Base-by-base conservation (phyloP, 2,797 vertebrate genomes). In the Siniperca scherzeri region DNA sequence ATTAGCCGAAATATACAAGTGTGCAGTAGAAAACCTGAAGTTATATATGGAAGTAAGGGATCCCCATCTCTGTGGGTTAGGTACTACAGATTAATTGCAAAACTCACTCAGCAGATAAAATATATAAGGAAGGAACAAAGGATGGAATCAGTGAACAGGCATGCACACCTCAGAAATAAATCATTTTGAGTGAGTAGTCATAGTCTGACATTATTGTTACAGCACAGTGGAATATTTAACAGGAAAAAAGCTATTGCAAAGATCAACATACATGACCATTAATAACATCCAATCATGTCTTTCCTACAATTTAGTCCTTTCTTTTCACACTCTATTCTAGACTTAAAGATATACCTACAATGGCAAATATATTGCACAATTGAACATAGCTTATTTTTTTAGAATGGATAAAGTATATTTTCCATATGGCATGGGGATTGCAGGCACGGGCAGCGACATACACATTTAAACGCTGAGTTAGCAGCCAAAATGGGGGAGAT, bases 391-490 rank as follows among this genome's bases (percentile, higher is more conserved):
- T 30, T 1, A 14, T 5, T 5, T n/a, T 66, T 9, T 17, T 42
- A 53, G 12, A 55, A 5, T 3, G 36, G 2, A 27, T 33, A 22
- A 21, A 14, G 10, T 70, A 13, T 19, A 14, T 33, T 19, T 8
- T 52, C 10, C 12, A 27, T 46, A 21, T 25, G 4, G 14, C 11
- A 27, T 5, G 0, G 5, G 3, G 10, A 25, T 16, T 38, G 1
- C 27, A 25, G 36, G 1, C 5, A 83, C 1, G 6, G 84, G 74
- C 64, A 87, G 76, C 2, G 4, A 61, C 44, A 59, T 9, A 17
- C 8, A 42, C 12, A 5, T 56, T 2, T 1, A 61, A 56, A 21
- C 33, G 3, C 0, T 0, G 19, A 44, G 19, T 14, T 5, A 1
- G 17, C 6, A 62, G n/a, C 72, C 9, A 76, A 50, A 52, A n/a